Evolutionary conservation across 2,797 vertebrate species (phyloP), one percentile per base, ranked within the genome.

Genomic region (Melanotaenia trifasciata): DNA sequence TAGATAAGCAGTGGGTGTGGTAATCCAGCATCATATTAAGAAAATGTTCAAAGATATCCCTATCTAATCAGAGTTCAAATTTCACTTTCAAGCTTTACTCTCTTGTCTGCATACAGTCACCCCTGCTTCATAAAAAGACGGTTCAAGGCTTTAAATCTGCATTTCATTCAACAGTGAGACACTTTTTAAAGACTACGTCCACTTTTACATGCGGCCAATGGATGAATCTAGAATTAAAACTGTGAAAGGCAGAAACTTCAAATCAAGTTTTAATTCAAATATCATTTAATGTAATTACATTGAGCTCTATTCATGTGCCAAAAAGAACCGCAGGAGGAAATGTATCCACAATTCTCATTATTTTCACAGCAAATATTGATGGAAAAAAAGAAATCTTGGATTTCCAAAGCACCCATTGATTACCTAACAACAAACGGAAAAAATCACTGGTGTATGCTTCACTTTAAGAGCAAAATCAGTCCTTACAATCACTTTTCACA

Each of bases 181-280:
- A 45, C 7, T 47, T 47, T 6, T 2, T 0, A 47, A 47, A 47
- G 8, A 8, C 47, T 50, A 4, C 3, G 1, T 50, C n/a, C n/a
- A n/a, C 9, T 22, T 50, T 18, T 50, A 50, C 22, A 22, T n/a
- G 20, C 7, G n/a, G 18, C 8, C n/a, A 9, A 8, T 47, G 16
- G 7, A 47, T 47, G 1, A 20, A 47, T 22, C 8, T 50, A 50
- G 47, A n/a, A 50, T 8, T 18, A 61, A 13, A 13, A 26, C 3
- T 0, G 5, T 5, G 0, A 54, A 11, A 30, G 13, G 35, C 38
- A 58, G 16, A 65, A 47, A 30, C 16, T 10, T 14, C 6, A 51
- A 72, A 28, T 35, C 3, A 28, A 2, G 76, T 77, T 84, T 87
- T 86, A 74, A 84, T 87, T 88, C 45, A 75, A 78, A 77, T 62